Base-by-base conservation (phyloP, 2,888 invertebrate species). In the Drepana falcataria region DNA sequence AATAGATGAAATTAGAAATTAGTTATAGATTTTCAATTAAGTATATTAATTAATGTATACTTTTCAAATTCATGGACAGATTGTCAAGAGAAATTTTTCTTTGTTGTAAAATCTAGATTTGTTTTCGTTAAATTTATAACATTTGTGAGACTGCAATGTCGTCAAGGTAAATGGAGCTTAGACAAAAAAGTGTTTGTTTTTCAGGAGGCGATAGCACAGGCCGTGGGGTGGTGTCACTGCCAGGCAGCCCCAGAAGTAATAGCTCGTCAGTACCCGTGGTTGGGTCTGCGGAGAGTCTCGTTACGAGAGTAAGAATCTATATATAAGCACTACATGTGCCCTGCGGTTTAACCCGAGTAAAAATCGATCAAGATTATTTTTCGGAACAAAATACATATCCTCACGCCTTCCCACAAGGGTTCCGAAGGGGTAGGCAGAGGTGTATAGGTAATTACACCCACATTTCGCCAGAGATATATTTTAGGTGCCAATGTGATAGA, bases 241-340 rank as follows among this genome's bases (percentile, higher is more conserved):
- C 89, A 2, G 90, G 91, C 51, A 88, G 89, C 53, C 91, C 91
- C 1, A 75, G 91, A 2, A 81, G 79, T 35, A 82, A 79, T 69
- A 82, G 78, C 65, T 72, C 80, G 3, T 92, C 94, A 53, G 94
- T 95, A 73, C 96, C 96, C 75, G 95, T 97, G 55, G 94, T 97
- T 74, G 97, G 98, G 61, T 97, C 98, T 67, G 98, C 98, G 48
- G 98, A 98, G 85, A 98, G 97, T 87, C 93, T 99, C 63, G 98
- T 99, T 66, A 97, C 97, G 69, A 95, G 97, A 92, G 97, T 97
- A 85, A 92, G 92, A 79, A 37, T 48, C 37, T 44, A 7, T n/a
- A 51, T 21, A 21, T 21, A 21, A 21, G 21, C 21, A 21, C 21
- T 21, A 21, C 21, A 21, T 21, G 21, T 21, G 21, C 21, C 21